Conservation (phyloP, 92 coral and sea anemone genomes). For the Actinostola sp. region DNA sequence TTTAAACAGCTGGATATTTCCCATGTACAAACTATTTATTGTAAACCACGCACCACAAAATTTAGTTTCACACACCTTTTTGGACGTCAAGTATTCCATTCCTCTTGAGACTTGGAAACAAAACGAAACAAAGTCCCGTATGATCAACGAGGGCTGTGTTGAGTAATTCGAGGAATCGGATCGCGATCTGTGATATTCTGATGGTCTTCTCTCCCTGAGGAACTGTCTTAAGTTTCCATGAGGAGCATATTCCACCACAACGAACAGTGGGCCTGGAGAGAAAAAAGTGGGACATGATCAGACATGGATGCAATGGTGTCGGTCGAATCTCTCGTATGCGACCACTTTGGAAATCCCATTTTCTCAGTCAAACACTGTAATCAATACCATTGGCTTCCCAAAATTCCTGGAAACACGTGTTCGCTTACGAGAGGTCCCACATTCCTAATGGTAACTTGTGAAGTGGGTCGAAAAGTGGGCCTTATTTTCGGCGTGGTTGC, state of each 20-base stretch:
- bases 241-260: conserved; percentile 96
- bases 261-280: conserved; percentile 75
- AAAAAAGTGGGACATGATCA: not conserved
- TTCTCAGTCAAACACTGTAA: no score
- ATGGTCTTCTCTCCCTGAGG: conserved; percentile 89
- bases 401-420: no score
- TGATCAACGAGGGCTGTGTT: conserved; percentile 67
- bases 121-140: conserved; percentile 93
- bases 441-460: no score
- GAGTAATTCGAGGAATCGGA: conserved; percentile 42
- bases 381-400: no score
- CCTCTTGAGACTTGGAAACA: conserved; percentile 96
- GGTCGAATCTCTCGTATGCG: no score
- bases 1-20: not conserved
- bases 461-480: no score
- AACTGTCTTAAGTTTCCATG: conserved; percentile 95
- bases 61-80: conserved; percentile 62
- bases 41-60: no score
- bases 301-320: not conserved
- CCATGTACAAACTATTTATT: no score
- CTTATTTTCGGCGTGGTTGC: no score
- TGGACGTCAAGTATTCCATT: conserved; percentile 86
- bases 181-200: conserved; percentile 66
- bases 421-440: no score
- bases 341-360: no score